Percentiles rank a stretch among this genome's conserved stretches.
Evolutionary conservation across 1,140 invertebrate species (phyloP).

Genomic region (Brachionus plicatilis): DNA sequence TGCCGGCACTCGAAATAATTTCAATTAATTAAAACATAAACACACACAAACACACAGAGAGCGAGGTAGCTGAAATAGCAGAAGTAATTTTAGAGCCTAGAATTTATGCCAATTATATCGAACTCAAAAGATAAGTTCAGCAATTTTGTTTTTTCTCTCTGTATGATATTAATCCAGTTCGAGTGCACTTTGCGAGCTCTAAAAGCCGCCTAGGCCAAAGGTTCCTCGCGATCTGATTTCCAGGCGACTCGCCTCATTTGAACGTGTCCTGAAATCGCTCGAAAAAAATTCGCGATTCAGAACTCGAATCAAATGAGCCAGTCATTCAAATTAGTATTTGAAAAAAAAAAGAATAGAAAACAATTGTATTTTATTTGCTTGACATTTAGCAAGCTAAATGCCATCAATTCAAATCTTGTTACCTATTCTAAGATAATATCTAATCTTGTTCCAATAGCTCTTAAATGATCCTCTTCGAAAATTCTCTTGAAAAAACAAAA

Average conservation of each 20-base stretch:
- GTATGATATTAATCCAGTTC: constrained; percentile 21
- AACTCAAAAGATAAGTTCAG: neutral
- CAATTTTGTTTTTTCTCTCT: neutral
- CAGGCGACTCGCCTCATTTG: constrained; percentile 6
- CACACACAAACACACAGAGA: neutral
- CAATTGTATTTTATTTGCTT: neutral
- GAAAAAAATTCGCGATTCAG: neutral
- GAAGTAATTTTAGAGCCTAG: neutral
- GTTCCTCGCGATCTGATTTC: neutral
- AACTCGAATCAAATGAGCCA: neutral
- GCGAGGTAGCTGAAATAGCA: neutral
- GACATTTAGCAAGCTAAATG: neutral
- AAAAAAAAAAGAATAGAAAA: neutral
- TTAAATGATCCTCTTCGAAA: constrained; percentile 14
- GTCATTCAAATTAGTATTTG: neutral
- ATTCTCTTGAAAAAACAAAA: neutral
- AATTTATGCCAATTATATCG: constrained; percentile 37
- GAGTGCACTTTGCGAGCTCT: neutral
- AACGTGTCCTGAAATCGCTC: neutral
- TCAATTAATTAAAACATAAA: constrained; percentile 34
- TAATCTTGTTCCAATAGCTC: neutral
- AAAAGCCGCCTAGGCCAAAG: neutral
- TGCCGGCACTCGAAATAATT: constrained; percentile 28
- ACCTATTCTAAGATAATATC: constrained; percentile 29
- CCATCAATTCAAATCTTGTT: neutral